Evolutionary conservation across 2,113 vertebrate species (phyloP), one percentile per base, ranked within the genome.

Genomic region (Turdus rufiventris): DNA sequence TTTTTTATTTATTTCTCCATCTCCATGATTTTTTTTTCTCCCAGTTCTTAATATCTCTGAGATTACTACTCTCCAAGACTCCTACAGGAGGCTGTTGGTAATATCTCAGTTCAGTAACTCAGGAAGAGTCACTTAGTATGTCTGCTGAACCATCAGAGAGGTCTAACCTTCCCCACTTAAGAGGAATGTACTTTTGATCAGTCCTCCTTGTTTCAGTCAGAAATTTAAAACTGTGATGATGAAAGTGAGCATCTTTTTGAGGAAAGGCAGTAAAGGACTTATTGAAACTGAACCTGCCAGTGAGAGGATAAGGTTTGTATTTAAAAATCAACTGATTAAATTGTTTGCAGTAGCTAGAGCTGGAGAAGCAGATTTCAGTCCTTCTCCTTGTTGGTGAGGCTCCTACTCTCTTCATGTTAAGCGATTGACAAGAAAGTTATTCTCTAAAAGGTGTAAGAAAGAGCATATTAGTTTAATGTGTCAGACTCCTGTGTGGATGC

Each of bases 161-260:
- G 14, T 79, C 85, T 95, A 90, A 94, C 78, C 70, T 89, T 93
- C 66, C 67, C 50, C 42, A 68, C 45, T 82, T 75, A 94, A 67
- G 31, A 75, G n/a, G 31, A 75, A 75, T 6, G 16, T 75, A 50
- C 61, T 87, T 95, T 93, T 93, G 71, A 89, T 91, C 84, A 60
- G 68, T 67, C 53, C 26, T 75, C 28, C 29, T 91, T 95, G 80
- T 85, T 96, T 96, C 84, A 91, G 53, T 85, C 29, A 88, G 45
- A 89, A 85, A 84, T 91, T 87, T 89, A 81, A 93, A 96, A 75
- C 53, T 83, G 45, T 45, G 17, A 25, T 73, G 61, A 91, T 95
- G 87, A 92, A 89, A 89, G 62, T 45, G 45, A 76, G 47, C 68
- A 66, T 58, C 38, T 68, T 79, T 89, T 80, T 88, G 60, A 86